Evolutionary conservation across 2,797 vertebrate genomes (phyloP).

Genomic region (Clarias platycephalus): DNA sequence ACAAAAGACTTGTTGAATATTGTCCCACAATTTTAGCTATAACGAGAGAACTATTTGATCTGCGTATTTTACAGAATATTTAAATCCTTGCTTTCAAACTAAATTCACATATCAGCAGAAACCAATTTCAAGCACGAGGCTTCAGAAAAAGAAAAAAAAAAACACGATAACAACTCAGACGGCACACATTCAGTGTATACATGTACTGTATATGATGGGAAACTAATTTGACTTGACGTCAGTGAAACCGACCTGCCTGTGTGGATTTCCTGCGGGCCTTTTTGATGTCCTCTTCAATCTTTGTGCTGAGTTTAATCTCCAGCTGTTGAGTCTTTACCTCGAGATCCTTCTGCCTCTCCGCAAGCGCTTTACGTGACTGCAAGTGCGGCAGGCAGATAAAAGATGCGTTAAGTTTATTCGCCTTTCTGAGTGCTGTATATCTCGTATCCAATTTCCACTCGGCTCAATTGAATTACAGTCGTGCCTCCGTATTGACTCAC

Average conservation of each 20-base stretch:
- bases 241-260: constrained; percentile 85
- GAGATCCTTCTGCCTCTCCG: constrained; percentile 93
- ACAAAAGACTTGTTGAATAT: too few relatives aligned
- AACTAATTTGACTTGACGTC: not conserved
- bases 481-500: constrained; percentile 1
- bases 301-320: constrained; percentile 94
- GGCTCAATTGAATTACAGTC: constrained; percentile 2
- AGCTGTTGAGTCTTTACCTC: constrained; percentile 95
- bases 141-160: not conserved
- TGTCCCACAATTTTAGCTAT: not conserved
- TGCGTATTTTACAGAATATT: not conserved
- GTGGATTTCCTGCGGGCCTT: constrained; percentile 96
- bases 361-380: constrained; percentile 90
- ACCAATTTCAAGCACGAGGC: not conserved
- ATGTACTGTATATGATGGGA: not conserved
- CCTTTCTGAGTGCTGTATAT: not conserved
- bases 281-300: constrained; percentile 97
- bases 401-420: not conserved
- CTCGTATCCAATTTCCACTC: not conserved
- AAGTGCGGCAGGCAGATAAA: constrained; percentile 4
- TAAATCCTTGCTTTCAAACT: not conserved
- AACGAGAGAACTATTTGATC: not conserved
- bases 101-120: not conserved
- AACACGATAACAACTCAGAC: not conserved
- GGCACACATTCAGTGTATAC: not conserved